Conservation (phyloP, 1,140 invertebrate species). For the Pectinophora gossypiella region DNA sequence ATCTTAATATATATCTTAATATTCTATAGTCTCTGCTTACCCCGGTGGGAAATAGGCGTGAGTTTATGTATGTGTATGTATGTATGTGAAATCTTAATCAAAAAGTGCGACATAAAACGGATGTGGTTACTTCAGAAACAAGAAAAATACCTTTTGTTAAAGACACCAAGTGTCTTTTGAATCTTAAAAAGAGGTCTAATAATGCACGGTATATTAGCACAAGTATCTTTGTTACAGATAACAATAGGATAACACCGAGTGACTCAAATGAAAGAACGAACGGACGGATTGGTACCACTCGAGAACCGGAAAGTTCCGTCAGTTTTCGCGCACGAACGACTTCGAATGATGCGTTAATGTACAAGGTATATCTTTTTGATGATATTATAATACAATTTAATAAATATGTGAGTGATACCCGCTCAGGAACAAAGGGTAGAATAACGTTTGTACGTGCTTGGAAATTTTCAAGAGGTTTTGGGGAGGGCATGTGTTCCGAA, state of each 20-base stretch:
- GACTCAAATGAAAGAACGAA: conserved; percentile 19
- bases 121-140: conserved; percentile 39
- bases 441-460: conserved; percentile 14
- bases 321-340: conserved; percentile 58
- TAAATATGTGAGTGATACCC: conserved; percentile 36
- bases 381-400: conserved; percentile 38
- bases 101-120: conserved; percentile 36
- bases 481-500: conserved; percentile 4
- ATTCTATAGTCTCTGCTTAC: no score
- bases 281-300: conserved; percentile 41
- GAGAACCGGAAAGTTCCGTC: conserved; percentile 59
- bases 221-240: not conserved
- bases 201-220: no score
- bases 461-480: conserved; percentile 3
- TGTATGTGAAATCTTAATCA: no score
- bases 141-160: conserved; percentile 8
- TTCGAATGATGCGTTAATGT: conserved; percentile 41
- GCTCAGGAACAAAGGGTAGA: conserved; percentile 31
- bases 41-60: no score
- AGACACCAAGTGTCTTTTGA: not conserved
- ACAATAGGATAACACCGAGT: not conserved
- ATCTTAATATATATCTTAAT: no score
- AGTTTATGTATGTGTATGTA: no score
- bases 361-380: conserved; percentile 60
- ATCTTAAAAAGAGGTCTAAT: not conserved